These are phyloP conservation scores for Ramphastos sulfuratus DNA, from an alignment of 2,113 vertebrate genomes.

Conservation along the genomic window DNA sequence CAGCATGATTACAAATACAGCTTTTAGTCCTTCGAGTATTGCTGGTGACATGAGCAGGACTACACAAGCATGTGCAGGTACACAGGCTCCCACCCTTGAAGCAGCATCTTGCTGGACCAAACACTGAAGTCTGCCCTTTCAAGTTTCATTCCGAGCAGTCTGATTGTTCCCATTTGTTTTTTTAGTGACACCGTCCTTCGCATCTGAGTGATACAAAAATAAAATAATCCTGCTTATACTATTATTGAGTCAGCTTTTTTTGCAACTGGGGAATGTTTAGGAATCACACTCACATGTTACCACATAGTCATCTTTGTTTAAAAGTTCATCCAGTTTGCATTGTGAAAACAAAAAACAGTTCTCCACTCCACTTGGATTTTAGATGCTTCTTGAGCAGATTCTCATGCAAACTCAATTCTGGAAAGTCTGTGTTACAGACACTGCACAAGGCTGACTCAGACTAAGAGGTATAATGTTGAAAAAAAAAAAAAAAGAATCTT, in stretches of 20 bases:
- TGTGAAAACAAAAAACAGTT: conserved; percentile 23
- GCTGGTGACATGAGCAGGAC: background rate
- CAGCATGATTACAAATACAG: background rate
- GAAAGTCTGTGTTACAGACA: background rate
- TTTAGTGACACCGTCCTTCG: background rate
- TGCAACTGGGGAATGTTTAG: background rate
- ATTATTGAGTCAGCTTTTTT: background rate
- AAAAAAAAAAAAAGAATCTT: background rate
- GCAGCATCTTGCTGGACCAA: background rate
- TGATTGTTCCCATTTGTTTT: background rate
- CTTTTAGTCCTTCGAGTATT: background rate
- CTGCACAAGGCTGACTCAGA: background rate
- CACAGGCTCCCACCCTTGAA: rapidly evolving
- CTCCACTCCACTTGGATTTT: background rate
- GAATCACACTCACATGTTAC: background rate
- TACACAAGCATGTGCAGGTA: background rate
- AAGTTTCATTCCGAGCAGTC: background rate
- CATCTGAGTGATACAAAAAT: background rate
- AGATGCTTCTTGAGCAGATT: background rate
- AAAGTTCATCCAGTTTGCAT: background rate
- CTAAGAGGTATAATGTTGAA: background rate
- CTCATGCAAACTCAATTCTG: background rate
- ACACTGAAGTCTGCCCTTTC: rapidly evolving
- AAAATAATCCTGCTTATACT: background rate
- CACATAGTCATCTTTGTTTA: background rate